Base-by-base conservation (phyloP, 2,113 vertebrate species). In the Peromyscus maniculatus region DNA sequence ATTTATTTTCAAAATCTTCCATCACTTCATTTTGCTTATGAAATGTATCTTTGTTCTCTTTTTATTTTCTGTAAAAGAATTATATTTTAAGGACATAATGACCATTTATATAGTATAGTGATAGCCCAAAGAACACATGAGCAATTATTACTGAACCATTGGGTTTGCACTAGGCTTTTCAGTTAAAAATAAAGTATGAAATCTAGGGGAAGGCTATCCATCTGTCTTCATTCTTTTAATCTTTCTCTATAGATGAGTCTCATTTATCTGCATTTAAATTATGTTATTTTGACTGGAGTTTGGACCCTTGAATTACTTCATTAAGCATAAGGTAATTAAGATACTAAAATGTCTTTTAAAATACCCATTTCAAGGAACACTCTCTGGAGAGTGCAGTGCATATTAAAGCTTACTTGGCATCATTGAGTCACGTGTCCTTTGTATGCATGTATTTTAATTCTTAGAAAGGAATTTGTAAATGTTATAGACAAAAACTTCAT, bases 11-110 rank as follows among this genome's bases (percentile, higher is more conserved):
- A 87, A 83, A 49, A 86, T 79, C 10, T 43, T 17, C 43, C 21
- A 16, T 86, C 39, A 74, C 21, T 84, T 93, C 19, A 74, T 94
- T 89, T 96, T 91, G 10, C 62, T 83, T 49, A n/a, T 71, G 72
- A 87, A 69, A 59, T 94, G 26, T 92, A 83, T 66, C 87, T 87
- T 19, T 13, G 75, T 26, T 72, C 24, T 19, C 33, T 91, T 78
- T 83, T 28, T 83, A 66, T 83, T 91, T 87, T 22, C 15, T 26
- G 67, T 39, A 87, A 79, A 87, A 33, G 39, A 86, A 79, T 55
- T 0, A 69, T 71, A 39, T 64, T 89, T 28, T 72, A 66, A n/a
- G 28, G 75, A n/a, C 55, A 74, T 52, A 57, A 93, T 8, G 26
- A 43, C 49, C n/a, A 67, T 91, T 83, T 55, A 17, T 92, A 80